Evolutionary conservation across 2,888 invertebrate species (phyloP).

Genomic region (Onchidella celtica): DNA sequence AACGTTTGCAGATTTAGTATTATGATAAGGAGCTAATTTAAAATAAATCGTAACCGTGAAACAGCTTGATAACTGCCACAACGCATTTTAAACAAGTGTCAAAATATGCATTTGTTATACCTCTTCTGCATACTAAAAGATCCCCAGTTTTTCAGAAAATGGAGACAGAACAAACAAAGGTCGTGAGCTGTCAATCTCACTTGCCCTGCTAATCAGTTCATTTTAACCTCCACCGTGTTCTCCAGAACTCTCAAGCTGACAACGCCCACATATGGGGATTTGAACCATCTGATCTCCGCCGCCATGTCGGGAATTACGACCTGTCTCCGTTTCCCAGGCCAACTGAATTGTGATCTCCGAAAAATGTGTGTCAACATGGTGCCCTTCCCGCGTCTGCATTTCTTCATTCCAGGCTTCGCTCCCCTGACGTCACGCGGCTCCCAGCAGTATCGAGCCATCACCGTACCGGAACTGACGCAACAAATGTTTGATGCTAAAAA

Average conservation of each 20-base stretch:
- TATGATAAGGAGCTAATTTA: too few species aligned
- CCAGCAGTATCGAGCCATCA: conserved; percentile 78
- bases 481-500: conserved; percentile 96
- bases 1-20: too few species aligned
- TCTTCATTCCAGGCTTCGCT: conserved; percentile 65
- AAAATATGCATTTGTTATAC: too few species aligned
- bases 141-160: too few species aligned
- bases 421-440: conserved; percentile 78
- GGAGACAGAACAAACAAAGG: too few species aligned
- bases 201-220: too few species aligned
- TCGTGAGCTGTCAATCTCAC: too few species aligned
- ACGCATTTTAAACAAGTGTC: too few species aligned
- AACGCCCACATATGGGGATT: conserved; percentile 43
- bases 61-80: too few species aligned
- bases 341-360: conserved; percentile 46
- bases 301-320: conserved; percentile 49
- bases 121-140: too few species aligned
- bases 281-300: conserved; percentile 46
- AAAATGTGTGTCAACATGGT: conserved; percentile 48
- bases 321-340: conserved; percentile 46
- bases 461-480: conserved; percentile 82
- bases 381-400: conserved; percentile 44
- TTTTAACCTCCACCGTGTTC: too few species aligned
- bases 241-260: conserved; percentile 45
- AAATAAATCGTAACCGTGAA: too few species aligned